phyloP scores from a whole-genome alignment of 1,140 invertebrate genomes.

The Scylla paramamosain region DNA sequence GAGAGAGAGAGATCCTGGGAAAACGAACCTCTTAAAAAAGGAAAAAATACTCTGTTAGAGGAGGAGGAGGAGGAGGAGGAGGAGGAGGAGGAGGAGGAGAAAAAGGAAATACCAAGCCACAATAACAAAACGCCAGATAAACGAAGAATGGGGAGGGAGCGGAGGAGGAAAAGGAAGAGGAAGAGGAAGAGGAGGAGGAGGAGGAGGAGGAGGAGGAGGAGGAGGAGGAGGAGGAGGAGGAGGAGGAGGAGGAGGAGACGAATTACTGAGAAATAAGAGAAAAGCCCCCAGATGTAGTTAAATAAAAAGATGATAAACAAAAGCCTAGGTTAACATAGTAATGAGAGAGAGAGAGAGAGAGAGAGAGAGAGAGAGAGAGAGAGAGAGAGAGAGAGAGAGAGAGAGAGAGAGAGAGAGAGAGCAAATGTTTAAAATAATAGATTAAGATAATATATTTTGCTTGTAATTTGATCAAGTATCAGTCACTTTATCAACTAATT shows the following conservation, averaged over 20 bases:
- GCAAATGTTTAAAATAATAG: neutral
- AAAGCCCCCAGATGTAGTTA: neutral
- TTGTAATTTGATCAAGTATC: too few species aligned
- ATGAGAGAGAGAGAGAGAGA: slow-evolving; percentile 9
- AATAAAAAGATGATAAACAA: neutral
- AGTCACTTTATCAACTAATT: too few species aligned
- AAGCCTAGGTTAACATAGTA: neutral
- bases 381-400: slow-evolving; percentile 20
- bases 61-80: too few species aligned
- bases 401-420: slow-evolving; percentile 20
- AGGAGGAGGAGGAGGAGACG: neutral
- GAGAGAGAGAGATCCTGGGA: too few species aligned
- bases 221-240: neutral
- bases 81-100: too few species aligned
- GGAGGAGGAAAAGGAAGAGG: neutral
- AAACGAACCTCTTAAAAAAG: too few species aligned
- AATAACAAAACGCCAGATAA: neutral
- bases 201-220: neutral
- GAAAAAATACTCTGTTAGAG: too few species aligned
- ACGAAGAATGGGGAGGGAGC: neutral
- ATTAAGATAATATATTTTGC: neutral
- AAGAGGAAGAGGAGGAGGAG: slow-evolving; percentile 3
- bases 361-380: slow-evolving; percentile 20
- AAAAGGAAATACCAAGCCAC: neutral
- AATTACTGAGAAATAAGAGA: too few species aligned